These are phyloP conservation scores for Dynastes maya DNA, from an alignment of 2,888 invertebrate genomes.

Conservation along the genomic window DNA sequence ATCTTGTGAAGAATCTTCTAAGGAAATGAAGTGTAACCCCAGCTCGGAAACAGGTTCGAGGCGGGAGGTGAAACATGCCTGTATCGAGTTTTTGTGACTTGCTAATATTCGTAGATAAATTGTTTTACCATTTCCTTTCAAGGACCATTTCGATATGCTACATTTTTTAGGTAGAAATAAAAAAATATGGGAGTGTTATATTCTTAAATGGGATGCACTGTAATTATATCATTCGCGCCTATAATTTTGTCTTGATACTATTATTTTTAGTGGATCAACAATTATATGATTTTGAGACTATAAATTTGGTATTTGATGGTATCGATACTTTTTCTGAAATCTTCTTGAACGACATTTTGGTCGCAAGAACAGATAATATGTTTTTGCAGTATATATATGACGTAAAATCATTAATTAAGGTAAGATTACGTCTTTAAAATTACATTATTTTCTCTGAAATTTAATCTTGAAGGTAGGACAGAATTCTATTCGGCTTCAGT, in stretches of 20 bases:
- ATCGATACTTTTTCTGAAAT: conserved; percentile 89
- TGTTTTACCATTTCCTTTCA: no score
- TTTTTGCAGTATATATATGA: conserved; percentile 85
- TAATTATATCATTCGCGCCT: neutral
- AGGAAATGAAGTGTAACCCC: no score
- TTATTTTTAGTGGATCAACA: conserved; percentile 66
- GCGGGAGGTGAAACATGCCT: no score
- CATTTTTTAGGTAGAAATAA: no score
- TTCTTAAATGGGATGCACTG: neutral
- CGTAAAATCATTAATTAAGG: conserved; percentile 76
- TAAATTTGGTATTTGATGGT: conserved; percentile 84
- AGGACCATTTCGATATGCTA: no score
- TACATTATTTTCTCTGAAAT: conserved; percentile 4
- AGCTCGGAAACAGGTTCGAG: no score
- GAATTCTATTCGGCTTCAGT: conserved; percentile 66
- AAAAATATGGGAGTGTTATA: no score
- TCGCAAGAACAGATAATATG: conserved; percentile 87
- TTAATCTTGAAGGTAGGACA: conserved; percentile 2
- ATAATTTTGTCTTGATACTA: neutral
- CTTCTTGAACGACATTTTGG: conserved; percentile 77
- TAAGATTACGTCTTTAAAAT: conserved; percentile 61
- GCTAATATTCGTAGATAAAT: no score
- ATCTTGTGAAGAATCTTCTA: no score
- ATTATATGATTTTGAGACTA: conserved; percentile 64
- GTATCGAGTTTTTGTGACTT: no score